Percentiles rank a stretch among this genome's conserved stretches.
These are phyloP conservation scores for Synanceia verrucosa DNA, from an alignment of 2,797 vertebrate genomes.

Conservation along the genomic window DNA sequence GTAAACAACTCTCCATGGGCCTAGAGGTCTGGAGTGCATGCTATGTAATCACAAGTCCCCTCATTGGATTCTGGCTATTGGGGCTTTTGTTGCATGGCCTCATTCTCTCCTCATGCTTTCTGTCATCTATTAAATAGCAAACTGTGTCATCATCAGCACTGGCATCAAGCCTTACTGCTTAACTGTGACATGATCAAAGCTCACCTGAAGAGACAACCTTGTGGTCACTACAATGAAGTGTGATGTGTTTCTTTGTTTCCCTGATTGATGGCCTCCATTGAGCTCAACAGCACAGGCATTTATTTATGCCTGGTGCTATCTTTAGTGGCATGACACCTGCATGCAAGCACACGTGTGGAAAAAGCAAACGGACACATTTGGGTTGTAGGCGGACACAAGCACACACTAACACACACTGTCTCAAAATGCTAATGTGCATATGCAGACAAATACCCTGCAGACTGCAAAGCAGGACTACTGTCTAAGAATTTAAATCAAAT, in stretches of 20 bases:
- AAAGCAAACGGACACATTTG: background rate
- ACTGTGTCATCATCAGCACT: background rate
- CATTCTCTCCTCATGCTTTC: background rate
- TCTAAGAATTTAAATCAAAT: background rate
- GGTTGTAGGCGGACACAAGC: background rate
- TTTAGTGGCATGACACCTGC: constrained; percentile 1
- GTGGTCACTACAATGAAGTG: background rate
- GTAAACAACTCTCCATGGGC: background rate
- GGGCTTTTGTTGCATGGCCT: background rate
- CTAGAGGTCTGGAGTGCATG: background rate
- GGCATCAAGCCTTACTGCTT: background rate
- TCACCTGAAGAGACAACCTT: background rate
- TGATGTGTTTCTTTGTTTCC: constrained; percentile 7
- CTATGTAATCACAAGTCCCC: background rate
- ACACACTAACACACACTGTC: background rate
- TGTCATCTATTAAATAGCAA: background rate
- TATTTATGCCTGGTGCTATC: constrained; percentile 26
- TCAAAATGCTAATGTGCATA: background rate
- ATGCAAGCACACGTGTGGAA: background rate
- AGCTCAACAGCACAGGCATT: constrained; percentile 17
- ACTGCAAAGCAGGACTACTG: background rate
- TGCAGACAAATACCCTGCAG: background rate
- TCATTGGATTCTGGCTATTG: background rate
- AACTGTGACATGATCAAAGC: constrained; percentile 8
- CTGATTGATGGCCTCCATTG: constrained; percentile 53